Evolutionary conservation across 2,113 vertebrate genomes (phyloP).

Genomic region (Ciconia stormi): DNA sequence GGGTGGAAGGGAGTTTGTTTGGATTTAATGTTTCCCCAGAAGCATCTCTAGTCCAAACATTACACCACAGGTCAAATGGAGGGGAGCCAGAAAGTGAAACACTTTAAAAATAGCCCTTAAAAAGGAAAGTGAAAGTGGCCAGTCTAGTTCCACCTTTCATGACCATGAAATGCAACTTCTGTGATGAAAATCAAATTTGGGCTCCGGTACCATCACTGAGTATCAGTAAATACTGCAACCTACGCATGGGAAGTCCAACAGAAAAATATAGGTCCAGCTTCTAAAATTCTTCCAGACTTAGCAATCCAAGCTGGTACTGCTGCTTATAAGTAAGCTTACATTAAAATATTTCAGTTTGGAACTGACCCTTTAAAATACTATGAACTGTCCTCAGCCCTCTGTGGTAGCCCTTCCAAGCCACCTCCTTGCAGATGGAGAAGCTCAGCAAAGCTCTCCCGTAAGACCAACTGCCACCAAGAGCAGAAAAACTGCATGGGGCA

Average conservation of each 20-base stretch:
- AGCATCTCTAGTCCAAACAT: conserved; percentile 63
- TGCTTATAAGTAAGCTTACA: background rate
- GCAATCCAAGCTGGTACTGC: background rate
- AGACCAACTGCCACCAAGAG: background rate
- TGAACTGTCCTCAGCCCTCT: background rate
- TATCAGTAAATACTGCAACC: background rate
- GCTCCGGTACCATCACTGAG: background rate
- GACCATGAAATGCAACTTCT: background rate
- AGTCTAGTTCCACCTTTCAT: background rate
- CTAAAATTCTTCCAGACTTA: background rate
- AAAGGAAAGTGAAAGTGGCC: conserved; percentile 62
- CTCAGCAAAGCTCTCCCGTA: background rate
- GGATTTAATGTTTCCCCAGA: conserved; percentile 52
- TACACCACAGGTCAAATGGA: conserved; percentile 54
- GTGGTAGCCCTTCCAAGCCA: background rate
- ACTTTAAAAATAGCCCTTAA: conserved; percentile 44
- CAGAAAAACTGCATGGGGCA: background rate
- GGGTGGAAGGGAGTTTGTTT: conserved; percentile 47
- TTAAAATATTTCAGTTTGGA: background rate
- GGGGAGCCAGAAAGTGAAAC: conserved; percentile 40
- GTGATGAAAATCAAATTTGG: background rate
- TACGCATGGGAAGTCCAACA: background rate
- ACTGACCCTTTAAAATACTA: background rate
- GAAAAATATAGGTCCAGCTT: background rate
- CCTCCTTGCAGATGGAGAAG: background rate